Evolutionary conservation across 1,140 invertebrate species (phyloP).

Genomic region (Pararge aegeria): DNA sequence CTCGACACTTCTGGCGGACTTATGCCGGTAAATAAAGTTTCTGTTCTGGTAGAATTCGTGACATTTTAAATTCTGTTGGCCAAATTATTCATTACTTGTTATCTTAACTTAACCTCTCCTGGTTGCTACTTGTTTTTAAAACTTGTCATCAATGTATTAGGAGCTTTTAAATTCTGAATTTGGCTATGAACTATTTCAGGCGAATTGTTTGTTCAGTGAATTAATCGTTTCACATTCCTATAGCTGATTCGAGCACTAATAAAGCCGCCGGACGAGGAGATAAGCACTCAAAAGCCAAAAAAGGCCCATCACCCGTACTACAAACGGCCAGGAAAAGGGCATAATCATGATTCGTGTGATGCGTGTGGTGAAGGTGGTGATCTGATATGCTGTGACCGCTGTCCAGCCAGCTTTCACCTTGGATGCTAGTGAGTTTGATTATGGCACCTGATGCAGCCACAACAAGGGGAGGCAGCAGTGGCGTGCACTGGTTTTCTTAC

Average conservation of each 20-base stretch:
- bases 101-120: too few species aligned
- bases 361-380: constrained; percentile 95
- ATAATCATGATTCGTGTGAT: constrained; percentile 96
- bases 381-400: constrained; percentile 96
- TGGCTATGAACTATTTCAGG: too few species aligned
- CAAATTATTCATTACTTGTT: too few species aligned
- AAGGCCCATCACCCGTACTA: constrained; percentile 90
- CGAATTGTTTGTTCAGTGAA: too few species aligned
- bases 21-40: constrained; percentile 68
- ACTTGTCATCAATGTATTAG: too few species aligned
- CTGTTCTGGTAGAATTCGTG: too few species aligned
- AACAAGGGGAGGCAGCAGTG: too few species aligned
- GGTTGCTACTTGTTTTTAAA: too few species aligned
- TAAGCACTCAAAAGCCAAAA: constrained; percentile 82
- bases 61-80: too few species aligned
- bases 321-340: constrained; percentile 91
- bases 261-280: constrained; percentile 90
- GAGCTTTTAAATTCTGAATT: too few species aligned
- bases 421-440: constrained; percentile 91
- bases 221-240: constrained; percentile 16
- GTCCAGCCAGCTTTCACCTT: constrained; percentile 96
- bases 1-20: constrained; percentile 73
- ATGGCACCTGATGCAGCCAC: too few species aligned
- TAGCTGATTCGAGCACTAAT: constrained; percentile 94
- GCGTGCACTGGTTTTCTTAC: too few species aligned